phyloP scores from a whole-genome alignment of 2,888 invertebrate species.

The Timema podura region DNA sequence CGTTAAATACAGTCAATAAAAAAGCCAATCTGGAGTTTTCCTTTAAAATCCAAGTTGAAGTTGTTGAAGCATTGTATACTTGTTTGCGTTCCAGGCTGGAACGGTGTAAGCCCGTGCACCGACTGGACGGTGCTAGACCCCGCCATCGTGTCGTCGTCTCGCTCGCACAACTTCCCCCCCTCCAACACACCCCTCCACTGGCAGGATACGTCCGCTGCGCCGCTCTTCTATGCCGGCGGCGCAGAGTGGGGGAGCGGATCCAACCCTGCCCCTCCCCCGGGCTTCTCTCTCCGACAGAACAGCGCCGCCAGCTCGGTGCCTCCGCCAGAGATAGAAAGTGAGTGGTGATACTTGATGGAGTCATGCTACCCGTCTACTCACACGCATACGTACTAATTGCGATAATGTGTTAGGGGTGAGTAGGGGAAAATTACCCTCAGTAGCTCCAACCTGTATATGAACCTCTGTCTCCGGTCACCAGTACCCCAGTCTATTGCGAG shows the following conservation, averaged over 20 bases:
- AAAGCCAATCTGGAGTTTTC: no score
- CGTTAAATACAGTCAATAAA: no score
- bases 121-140: slow-evolving; percentile 94
- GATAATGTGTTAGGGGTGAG: no score
- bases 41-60: no score
- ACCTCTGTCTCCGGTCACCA: no score
- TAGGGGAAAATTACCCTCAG: no score
- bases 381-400: no score
- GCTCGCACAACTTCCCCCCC: slow-evolving; percentile 39
- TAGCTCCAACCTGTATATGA: no score
- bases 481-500: no score
- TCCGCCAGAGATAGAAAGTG: slow-evolving; percentile 1
- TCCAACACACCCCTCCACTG: slow-evolving; percentile 10
- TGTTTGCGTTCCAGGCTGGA: slow-evolving; percentile 31
- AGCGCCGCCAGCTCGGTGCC: neutral
- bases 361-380: no score
- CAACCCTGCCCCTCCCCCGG: neutral
- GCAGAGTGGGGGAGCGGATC: slow-evolving; percentile 6
- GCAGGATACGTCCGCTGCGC: neutral
- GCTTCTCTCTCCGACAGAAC: slow-evolving; percentile 2
- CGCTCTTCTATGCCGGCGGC: slow-evolving; percentile 3
- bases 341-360: neutral
- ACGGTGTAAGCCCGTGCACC: slow-evolving; percentile 49
- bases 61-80: no score
- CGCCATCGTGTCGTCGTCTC: slow-evolving; percentile 77